Base-by-base conservation (phyloP, 1,140 invertebrate genomes). In the Vollenhovia emeryi region DNA sequence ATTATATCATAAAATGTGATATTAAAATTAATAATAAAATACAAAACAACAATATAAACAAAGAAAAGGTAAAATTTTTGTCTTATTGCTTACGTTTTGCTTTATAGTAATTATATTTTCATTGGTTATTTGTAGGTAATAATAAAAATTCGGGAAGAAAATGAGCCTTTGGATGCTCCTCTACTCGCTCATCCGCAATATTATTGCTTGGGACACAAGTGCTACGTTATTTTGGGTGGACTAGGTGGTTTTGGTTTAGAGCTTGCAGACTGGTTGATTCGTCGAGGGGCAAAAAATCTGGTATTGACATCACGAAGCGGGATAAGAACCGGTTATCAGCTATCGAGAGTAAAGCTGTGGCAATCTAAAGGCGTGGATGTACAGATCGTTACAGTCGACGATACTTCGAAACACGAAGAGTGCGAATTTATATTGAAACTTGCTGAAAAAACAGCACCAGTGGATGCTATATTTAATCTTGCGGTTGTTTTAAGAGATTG, bases 171-270 rank as follows among this genome's bases (percentile, higher is more conserved):
- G 3, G 68, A 90, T 69, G 43, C 68, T n/a, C 86, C 86, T 3
- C 89, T 95, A 15, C 86, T 89, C 11, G 96, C 96, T 2, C 80
- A 96, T 3, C 95, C 96, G 11, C 94, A 95, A 71, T 96, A 95
- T 36, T 90, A 95, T 24, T 97, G 96, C 82, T 79, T 96, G 36
- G 92, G 79, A 7, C 64, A 94, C 5, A 85, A 87, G n/a, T 93
- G 91, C 40, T 96, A 96, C 80, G 91, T 96, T 18, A 90, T 96
- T 68, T 87, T 95, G 57, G 96, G 97, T 62, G 98, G 98, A 79
- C 94, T 98, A 0, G 97, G 98, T 62, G 97, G 97, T 27, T 97
- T 98, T 92, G 98, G 97, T 40, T 94, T 98, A 2, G 97, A 98
- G 93, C 92, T 98, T 68, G 96, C 96, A 3, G 96, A 97, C 86